phyloP scores from a whole-genome alignment of 2,888 invertebrate genomes.

The Eristalinus aeneus region DNA sequence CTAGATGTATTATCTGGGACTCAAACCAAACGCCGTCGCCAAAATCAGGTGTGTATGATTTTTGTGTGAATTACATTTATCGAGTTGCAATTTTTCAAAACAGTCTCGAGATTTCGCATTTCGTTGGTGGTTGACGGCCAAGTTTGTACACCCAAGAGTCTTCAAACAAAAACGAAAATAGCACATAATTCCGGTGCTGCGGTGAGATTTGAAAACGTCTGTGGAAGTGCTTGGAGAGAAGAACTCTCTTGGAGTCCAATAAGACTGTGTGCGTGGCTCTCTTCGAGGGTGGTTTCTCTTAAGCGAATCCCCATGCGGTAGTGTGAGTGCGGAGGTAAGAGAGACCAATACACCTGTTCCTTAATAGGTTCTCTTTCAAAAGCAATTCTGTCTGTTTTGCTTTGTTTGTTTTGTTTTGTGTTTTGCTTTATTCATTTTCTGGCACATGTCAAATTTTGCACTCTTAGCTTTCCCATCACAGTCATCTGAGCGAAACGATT shows the following conservation, averaged over 20 bases:
- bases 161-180: background rate
- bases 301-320: background rate
- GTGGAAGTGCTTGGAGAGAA: background rate
- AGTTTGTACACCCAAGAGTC: background rate
- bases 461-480: conserved; percentile 12
- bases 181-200: background rate
- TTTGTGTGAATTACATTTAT: background rate
- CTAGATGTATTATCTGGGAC: conserved; percentile 31
- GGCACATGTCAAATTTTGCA: conserved; percentile 59
- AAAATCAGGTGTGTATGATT: conserved; percentile 33
- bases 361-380: conserved; percentile 44
- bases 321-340: conserved; percentile 43
- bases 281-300: conserved; percentile 21
- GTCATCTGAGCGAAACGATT: background rate
- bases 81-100: background rate
- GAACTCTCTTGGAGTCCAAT: background rate
- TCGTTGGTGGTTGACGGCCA: background rate
- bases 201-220: background rate
- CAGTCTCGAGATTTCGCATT: background rate
- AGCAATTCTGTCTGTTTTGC: conserved; percentile 47
- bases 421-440: conserved; percentile 34
- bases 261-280: conserved; percentile 53
- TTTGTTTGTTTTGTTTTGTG: conserved; percentile 61
- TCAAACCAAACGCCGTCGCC: conserved; percentile 21
- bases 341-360: conserved; percentile 67